Evolutionary conservation across 2,797 vertebrate species (phyloP), one percentile per base, ranked within the genome.

Genomic region (Enteromius unitaeniatus): DNA sequence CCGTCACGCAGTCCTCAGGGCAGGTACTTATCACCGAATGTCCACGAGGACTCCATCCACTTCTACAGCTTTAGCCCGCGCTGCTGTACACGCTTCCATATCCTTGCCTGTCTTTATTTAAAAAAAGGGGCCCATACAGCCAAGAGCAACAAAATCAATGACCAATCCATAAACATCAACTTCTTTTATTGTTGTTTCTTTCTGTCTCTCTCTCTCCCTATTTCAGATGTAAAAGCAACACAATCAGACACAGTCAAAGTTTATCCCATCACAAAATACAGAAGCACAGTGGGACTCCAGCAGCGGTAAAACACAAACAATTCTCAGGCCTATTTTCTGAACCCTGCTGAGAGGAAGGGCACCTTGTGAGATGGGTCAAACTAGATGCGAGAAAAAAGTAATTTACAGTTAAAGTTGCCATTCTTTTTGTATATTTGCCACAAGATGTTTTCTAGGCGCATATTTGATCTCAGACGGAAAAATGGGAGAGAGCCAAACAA

Each of bases 141-240:
- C 83, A 80, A 75, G 82, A 84, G 69, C 80, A 79, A 82, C 77
- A 87, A 85, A 90, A 89, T 89, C 89, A 83, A 88, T 88, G 85
- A 80, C 78, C 69, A 84, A 88, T 89, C 83, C 75, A 84, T 88
- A 84, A 87, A 79, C 83, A 87, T 87, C 84, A 87, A 86, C 78
- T 84, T 88, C 84, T 82, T 85, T 84, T 85, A 84, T 89, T 85
- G 84, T 86, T 75, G 67, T 84, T 85, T 88, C 77, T 87, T 82
- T 86, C 26, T 23, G 13, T 83, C 64, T 78, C 65, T 80, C 65
- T 80, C 65, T 45, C 67, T 80, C 65, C 28, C 53, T 80, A 70
- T 85, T 84, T 88, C 55, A 86, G 80, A 81, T 85, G 83, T 85
- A 86, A 86, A 85, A 86, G 86, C 78, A 86, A 85, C 69, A 83